Evolutionary conservation across 2,113 vertebrate genomes (phyloP), one percentile per base, ranked within the genome.

Genomic region (Semnopithecus entellus): DNA sequence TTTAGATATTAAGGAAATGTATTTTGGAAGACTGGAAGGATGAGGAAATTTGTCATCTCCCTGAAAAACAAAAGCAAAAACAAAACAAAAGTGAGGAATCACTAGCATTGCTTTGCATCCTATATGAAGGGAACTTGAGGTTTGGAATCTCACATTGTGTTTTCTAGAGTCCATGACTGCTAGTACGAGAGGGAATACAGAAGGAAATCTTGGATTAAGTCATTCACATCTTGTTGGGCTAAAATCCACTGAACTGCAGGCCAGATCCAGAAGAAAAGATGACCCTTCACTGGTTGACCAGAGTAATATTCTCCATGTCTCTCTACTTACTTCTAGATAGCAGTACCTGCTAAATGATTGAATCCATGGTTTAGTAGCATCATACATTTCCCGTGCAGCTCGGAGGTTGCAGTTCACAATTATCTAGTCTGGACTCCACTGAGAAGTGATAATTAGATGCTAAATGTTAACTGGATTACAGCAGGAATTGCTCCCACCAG

Each of bases 391-490:
- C 90, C 76, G 27, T 86, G 50, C 90, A 59, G 48, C 92, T 85
- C 4, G 80, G 96, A 91, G 95, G 72, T 1, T 97, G 95, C 48
- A 81, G 66, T 93, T 97, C 94, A 96, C 96, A 98, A 97, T 98
- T 94, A 95, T 90, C 61, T 96, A 59, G 95, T 94, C 68, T 97
- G 83, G 96, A 79, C 38, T 86, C 82, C 86, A 70, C 96, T 97
- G 97, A 97, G 96, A 98, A 97, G 89, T 80, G 98, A 88, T 98
- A 98, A 98, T 97, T 98, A 96, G 86, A 43, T 97, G 97, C 95
- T 97, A 98, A 97, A 80, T 97, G 86, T 96, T 98, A 96, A 96
- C 89, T 96, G 88, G 92, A 97, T 98, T 98, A 88, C 90, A 80
- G 95, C 73, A 82, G 94, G 87, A 93, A 83, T 97, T 6, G 2